These are phyloP conservation scores for Ammodytes marinus DNA, from an alignment of 2,113 vertebrate species.

Conservation along the genomic window DNA sequence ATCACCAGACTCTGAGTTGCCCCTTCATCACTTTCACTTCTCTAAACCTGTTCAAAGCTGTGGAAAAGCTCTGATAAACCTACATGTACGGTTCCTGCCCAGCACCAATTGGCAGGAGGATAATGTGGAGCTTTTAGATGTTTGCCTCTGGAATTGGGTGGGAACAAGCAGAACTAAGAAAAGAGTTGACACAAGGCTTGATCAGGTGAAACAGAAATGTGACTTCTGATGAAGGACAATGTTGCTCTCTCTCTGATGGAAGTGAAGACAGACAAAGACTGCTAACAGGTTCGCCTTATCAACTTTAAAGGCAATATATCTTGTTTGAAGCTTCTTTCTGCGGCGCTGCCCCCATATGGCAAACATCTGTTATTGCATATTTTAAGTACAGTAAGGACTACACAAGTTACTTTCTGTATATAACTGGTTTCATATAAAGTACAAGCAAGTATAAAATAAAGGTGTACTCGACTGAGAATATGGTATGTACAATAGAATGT, in stretches of 20 bases:
- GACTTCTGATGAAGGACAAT: not conserved
- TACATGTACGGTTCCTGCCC: not conserved
- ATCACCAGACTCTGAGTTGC: slow-evolving; percentile 15
- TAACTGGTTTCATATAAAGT: not conserved
- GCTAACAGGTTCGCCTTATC: not conserved
- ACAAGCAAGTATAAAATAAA: not conserved
- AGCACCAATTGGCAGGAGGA: not conserved
- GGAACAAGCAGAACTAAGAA: not conserved
- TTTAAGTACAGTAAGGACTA: not conserved
- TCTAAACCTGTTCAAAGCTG: not conserved
- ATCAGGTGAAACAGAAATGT: not conserved
- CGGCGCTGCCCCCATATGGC: not conserved
- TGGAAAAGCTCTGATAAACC: not conserved
- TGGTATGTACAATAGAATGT: not conserved
- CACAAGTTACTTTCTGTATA: not conserved
- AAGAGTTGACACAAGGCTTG: not conserved
- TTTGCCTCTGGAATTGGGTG: not conserved
- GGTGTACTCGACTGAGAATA: not conserved
- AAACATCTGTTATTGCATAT: not conserved
- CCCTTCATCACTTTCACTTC: slow-evolving; percentile 36
- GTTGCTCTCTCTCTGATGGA: not conserved
- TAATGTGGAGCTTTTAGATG: not conserved
- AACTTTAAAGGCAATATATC: not conserved
- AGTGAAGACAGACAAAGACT: not conserved
- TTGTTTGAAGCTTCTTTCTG: not conserved